These are phyloP conservation scores for Pinna nobilis DNA, from an alignment of 1,140 invertebrate species.

Conservation along the genomic window DNA sequence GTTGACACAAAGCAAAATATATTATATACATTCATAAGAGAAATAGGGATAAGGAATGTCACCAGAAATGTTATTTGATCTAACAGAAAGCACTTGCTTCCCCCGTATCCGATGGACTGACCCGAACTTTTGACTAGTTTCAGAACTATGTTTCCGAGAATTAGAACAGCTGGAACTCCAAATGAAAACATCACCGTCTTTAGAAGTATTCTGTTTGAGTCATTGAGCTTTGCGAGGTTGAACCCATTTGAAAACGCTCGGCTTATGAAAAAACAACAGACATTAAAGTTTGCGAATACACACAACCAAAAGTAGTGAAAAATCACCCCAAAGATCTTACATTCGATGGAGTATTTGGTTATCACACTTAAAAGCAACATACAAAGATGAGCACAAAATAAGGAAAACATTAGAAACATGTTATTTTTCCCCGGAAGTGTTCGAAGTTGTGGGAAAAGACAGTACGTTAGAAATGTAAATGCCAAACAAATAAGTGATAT, in stretches of 20 bases:
- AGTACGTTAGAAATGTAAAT: constrained; percentile 30
- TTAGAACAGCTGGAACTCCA: neutral
- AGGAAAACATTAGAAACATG: constrained; percentile 33
- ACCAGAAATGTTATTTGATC: neutral
- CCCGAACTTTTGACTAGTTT: neutral
- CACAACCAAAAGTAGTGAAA: constrained; percentile 24
- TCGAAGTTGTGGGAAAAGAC: constrained; percentile 17
- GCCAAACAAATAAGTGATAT: constrained; percentile 29
- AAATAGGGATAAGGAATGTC: constrained; percentile 9
- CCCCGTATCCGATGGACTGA: neutral
- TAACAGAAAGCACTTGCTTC: neutral
- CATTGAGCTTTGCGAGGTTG: neutral
- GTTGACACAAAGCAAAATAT: constrained; percentile 3
- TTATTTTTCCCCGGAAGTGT: constrained; percentile 35
- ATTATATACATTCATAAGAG: constrained; percentile 10
- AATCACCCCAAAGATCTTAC: neutral
- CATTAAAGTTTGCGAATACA: constrained; percentile 42
- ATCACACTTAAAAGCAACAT: neutral
- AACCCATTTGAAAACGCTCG: constrained; percentile 16
- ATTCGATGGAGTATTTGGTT: neutral
- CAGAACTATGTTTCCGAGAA: neutral
- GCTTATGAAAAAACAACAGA: constrained; percentile 51
- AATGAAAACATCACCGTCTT: neutral
- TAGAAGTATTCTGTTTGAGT: neutral
- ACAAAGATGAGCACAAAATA: constrained; percentile 45